Base-by-base conservation (phyloP, 2,888 invertebrate genomes). In the Drosophila falleni region DNA sequence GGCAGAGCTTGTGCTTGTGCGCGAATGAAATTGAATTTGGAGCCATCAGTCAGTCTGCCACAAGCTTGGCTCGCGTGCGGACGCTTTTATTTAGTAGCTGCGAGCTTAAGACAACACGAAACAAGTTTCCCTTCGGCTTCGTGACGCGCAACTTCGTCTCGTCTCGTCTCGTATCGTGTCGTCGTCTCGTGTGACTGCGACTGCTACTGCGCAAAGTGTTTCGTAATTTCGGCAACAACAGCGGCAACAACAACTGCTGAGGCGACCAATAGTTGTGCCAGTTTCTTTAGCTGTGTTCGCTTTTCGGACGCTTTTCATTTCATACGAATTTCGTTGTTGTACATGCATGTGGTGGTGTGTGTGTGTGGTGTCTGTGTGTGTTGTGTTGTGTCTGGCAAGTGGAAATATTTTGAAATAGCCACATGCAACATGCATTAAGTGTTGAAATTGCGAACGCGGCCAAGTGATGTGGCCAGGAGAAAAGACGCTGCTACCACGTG, bases 61-160 rank as follows among this genome's bases (percentile, higher is more conserved):
- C 80, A 87, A 91, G 91, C 89, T 88, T 86, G 86, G 81, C 82
- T 89, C 78, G 82, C 75, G 89, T 82, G 86, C 90, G 90, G 91
- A 91, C 82, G 91, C 89, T 56, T 75, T 8, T 51, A 56, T 73
- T 31, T 55, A 31, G 54, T 44, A 23, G 60, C 56, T 15, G 15
- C 19, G 19, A 37, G 50, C 41, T 10, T 41, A 41, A 16, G 41
- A 37, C 44, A 46, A 47, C 35, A 47, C 53, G 67, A 66, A 85
- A 79, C 70, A 49, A 69, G 78, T 74, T 80, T 6, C 15, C 2
- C 29, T 10, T 16, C 23, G 37, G 26, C 41, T 56, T 65, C 65
- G 56, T 69, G 62, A 16, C 67, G 67, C 47, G 61, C 37, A n/a
- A n/a, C n/a, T n/a, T n/a, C 62, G 42, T 68, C 33, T 66, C 62